Evolutionary conservation across 2,797 vertebrate species (phyloP), one percentile per base, ranked within the genome.

Genomic region (Rhyacichthys aspro): DNA sequence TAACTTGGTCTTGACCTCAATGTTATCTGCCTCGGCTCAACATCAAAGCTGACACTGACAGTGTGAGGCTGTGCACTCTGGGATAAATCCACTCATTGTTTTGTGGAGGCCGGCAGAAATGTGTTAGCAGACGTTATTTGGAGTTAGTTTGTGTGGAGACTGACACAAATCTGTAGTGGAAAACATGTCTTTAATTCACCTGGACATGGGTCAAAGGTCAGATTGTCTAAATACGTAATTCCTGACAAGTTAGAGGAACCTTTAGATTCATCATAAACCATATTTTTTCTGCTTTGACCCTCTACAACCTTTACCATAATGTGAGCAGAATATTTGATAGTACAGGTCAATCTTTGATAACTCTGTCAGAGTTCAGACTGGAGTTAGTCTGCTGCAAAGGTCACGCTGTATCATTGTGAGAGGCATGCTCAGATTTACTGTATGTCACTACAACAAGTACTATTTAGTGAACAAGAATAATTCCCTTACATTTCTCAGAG

Each of bases 1-100:
- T 77, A 73, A 86, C 76, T 86, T 84, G 72, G 83, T 82, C 81
- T 86, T 88, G 86, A 88, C 81, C 85, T 84, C 79, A 78, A 89
- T 87, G 85, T 75, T 82, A 76, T 86, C 81, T 78, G 80, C 81
- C 79, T 79, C 12, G 58, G 78, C 67, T 86, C 78, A 52, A 46
- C 79, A 86, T 85, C 78, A 81, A 63, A 79, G 81, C 75, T 71
- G 78, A 38, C 76, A 61, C 46, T 65, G 71, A 59, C 45, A 18
- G 44, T 56, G 78, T 41, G 83, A 59, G 68, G 12, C 52, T 55
- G 70, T 64, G 61, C 63, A 55, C 55, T 63, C 63, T 59, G 63
- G 74, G 48, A 50, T 67, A 55, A 32, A 55, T 23, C 39, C 42
- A 23, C n/a, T 18, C 19, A 55, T 55, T 42, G 41, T 32, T 55